These are phyloP conservation scores for Streptopelia turtur DNA, from an alignment of 2,797 vertebrate genomes.

Conservation along the genomic window DNA sequence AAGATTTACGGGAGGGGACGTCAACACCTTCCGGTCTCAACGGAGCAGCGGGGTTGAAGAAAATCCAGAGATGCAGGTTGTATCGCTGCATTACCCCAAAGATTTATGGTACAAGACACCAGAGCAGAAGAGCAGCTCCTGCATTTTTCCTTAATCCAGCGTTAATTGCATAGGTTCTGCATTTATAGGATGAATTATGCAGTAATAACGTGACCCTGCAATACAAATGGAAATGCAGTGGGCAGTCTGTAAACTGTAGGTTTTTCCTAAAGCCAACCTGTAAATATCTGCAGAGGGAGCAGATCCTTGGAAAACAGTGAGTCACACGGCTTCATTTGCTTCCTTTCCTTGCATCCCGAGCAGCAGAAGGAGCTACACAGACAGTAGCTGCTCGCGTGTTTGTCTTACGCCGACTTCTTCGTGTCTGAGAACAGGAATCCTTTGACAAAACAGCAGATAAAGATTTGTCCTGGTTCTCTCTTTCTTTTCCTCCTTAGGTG, in stretches of 20 bases:
- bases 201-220: conserved; percentile 17
- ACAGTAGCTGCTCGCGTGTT: not conserved
- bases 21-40: not conserved
- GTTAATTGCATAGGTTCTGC: not conserved
- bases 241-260: conserved; percentile 45
- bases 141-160: not conserved
- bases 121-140: not conserved
- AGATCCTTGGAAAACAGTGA: conserved; percentile 67
- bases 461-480: not conserved
- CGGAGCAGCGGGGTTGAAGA: not conserved
- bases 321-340: conserved; percentile 25
- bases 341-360: conserved; percentile 10
- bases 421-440: conserved; percentile 41
- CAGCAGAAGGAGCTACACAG: not conserved
- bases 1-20: not conserved
- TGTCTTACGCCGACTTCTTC: not conserved
- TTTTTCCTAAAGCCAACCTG: conserved; percentile 53
- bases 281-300: conserved; percentile 63
- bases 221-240: conserved; percentile 53
- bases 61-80: accelerated
- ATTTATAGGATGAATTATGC: not conserved
- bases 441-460: conserved; percentile 6
- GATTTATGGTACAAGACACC: not conserved
- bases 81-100: not conserved
- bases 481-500: not conserved